Percentiles rank a stretch among this genome's conserved stretches.
Conservation (phyloP, 2,797 vertebrate species). For the Knipowitschia caucasica region DNA sequence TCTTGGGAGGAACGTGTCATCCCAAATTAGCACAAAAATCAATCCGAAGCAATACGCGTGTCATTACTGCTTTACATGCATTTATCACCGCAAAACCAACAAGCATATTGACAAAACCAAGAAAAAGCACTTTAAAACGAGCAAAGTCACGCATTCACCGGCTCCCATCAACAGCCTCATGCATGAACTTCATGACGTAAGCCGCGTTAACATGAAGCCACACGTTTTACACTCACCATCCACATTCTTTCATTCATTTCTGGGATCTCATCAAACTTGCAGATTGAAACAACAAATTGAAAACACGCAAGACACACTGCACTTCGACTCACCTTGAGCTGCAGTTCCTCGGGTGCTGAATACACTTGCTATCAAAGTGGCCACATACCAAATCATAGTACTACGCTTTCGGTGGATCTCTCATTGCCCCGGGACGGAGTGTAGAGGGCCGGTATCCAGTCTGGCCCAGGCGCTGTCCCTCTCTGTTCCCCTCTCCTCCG, state of each 20-base stretch:
- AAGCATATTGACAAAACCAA: not conserved
- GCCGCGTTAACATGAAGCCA: conserved; percentile 19
- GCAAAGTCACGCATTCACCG: not conserved
- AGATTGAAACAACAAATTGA: too few relatives aligned
- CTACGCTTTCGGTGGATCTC: conserved; percentile 74
- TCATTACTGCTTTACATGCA: conserved; percentile 19
- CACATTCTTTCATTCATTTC: too few relatives aligned
- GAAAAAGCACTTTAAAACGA: not conserved
- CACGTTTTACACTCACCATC: too few relatives aligned
- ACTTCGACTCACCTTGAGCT: conserved; percentile 98
- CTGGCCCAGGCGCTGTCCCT: conserved; percentile 69
- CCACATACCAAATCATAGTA: conserved; percentile 99
- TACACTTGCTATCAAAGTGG: conserved; percentile 99
- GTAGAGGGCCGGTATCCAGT: conserved; percentile 68
- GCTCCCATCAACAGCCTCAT: conserved; percentile 28
- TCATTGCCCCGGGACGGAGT: conserved; percentile 65
- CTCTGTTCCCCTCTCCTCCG: conserved; percentile 66
- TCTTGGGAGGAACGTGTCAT: conserved; percentile 21
- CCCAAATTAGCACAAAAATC: conserved; percentile 17
- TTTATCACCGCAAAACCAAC: not conserved
- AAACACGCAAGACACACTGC: conserved; percentile 59
- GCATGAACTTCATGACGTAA: conserved; percentile 48
- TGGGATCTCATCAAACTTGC: too few relatives aligned
- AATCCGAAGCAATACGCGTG: conserved; percentile 9
- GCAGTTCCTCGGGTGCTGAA: conserved; percentile 92